Evolutionary conservation across 2,113 vertebrate genomes (phyloP).

Genomic region (Bettongia penicillata): DNA sequence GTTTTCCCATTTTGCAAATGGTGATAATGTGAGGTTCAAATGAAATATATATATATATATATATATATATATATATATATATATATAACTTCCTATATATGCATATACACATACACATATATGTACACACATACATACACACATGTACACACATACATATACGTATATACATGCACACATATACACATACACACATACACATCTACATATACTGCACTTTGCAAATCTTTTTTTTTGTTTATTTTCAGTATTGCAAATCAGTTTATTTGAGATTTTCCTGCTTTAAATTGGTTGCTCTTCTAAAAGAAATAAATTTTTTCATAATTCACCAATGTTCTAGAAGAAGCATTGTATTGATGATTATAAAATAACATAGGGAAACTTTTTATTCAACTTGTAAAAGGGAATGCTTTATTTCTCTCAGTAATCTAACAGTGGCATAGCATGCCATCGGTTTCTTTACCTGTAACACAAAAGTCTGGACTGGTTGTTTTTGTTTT

Average conservation of each 20-base stretch:
- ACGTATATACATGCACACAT: too few species aligned
- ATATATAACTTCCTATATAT: too few species aligned
- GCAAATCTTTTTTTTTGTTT: too few species aligned
- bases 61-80: too few species aligned
- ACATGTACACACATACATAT: too few species aligned
- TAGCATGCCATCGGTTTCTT: neutral
- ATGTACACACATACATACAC: too few species aligned
- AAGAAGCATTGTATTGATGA: neutral
- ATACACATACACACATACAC: too few species aligned
- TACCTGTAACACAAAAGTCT: neutral
- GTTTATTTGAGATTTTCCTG: constrained; percentile 74
- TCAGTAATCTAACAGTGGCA: neutral
- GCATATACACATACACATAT: too few species aligned
- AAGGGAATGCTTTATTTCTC: neutral
- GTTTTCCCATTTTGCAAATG: too few species aligned
- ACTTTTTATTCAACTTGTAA: neutral
- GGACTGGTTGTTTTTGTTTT: neutral
- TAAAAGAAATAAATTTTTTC: constrained; percentile 64
- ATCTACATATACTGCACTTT: too few species aligned
- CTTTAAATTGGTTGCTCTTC: constrained; percentile 69
- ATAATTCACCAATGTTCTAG: constrained; percentile 64
- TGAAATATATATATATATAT: too few species aligned
- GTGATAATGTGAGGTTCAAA: too few species aligned
- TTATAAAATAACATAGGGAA: neutral
- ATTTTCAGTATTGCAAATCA: constrained; percentile 78